Percentiles rank a stretch among this genome's conserved stretches.
phyloP scores from a whole-genome alignment of 2,888 invertebrate genomes.

The Harpalus rufipes region DNA sequence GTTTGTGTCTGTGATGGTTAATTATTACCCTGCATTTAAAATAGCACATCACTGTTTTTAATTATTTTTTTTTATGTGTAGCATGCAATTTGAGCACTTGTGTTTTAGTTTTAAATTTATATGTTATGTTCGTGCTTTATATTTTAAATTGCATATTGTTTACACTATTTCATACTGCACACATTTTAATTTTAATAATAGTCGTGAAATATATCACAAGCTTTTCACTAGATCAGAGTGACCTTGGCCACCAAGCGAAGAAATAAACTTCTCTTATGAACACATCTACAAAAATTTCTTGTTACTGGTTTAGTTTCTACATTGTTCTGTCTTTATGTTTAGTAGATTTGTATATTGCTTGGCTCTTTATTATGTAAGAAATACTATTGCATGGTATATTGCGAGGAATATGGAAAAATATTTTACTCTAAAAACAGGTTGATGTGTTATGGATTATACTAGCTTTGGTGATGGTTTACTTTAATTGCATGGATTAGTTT shows the following conservation, averaged over 20 bases:
- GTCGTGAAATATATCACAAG: constrained; percentile 28
- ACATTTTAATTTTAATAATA: constrained; percentile 17
- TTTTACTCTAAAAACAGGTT: neutral
- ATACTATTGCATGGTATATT: constrained; percentile 3
- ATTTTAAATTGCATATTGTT: constrained; percentile 34
- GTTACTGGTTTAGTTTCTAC: constrained; percentile 61
- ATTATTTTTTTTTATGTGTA: constrained; percentile 44
- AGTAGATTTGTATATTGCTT: constrained; percentile 50
- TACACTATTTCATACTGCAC: constrained; percentile 43
- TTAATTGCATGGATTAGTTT: constrained; percentile 9
- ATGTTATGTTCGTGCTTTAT: constrained; percentile 46
- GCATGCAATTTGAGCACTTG: constrained; percentile 63
- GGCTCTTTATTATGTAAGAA: constrained; percentile 16
- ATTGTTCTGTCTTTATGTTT: constrained; percentile 32
- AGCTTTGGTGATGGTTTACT: constrained; percentile 30
- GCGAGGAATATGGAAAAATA: too few species aligned
- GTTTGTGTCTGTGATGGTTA: neutral
- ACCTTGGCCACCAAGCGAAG: constrained; percentile 67
- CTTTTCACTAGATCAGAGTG: constrained; percentile 50
- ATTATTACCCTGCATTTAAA: constrained; percentile 24
- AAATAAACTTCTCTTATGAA: constrained; percentile 37
- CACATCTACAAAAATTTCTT: constrained; percentile 52
- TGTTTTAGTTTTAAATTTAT: constrained; percentile 37
- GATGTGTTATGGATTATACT: constrained; percentile 26
- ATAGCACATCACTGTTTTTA: constrained; percentile 7